Evolutionary conservation across 2,797 vertebrate genomes (phyloP), one percentile per base, ranked within the genome.

Genomic region (Mormyrus hasselquistii): DNA sequence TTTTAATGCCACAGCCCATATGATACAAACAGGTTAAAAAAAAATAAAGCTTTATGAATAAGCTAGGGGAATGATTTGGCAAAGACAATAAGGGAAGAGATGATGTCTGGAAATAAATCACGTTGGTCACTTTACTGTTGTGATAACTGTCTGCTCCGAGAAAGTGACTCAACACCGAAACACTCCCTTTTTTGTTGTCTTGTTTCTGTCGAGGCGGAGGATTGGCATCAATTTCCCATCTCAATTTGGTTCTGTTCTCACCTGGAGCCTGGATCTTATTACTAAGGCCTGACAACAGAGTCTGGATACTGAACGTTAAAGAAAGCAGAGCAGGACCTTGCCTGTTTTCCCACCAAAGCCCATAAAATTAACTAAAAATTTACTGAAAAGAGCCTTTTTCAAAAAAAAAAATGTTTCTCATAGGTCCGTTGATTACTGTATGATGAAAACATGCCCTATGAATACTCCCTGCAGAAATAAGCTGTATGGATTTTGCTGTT

Each of bases 161-260:
- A 22, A 9, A 29, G 22, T 38, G 52, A 87, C 87, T 87, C 87
- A 50, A 44, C 87, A 69, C 86, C 86, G 0, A 22, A 87, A 10
- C 9, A 10, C 1, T 47, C n/a, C 57, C 38, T 44, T 25, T 65
- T 16, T 87, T 69, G 41, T 65, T 65, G 59, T 50, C 87, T 57
- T 87, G 12, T 87, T 55, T 87, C 9, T 47, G 41, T 65, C n/a
- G 47, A n/a, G 16, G n/a, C 0, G 1, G 87, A 87, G n/a, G 87
- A 50, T 50, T 49, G 87, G 44, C 87, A 87, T 50, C 38, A 87
- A 87, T 87, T 87, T 69, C 86, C 29, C 38, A 87, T 53, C 86
- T 87, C 86, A 69, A 29, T 87, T 62, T 25, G 7, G 38, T 49
- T 87, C 57, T 34, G n/a, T 87, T 44, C 87, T 50, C 41, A 38